phyloP scores from a whole-genome alignment of 1,140 invertebrate genomes.

The Brachystomella parvula region DNA sequence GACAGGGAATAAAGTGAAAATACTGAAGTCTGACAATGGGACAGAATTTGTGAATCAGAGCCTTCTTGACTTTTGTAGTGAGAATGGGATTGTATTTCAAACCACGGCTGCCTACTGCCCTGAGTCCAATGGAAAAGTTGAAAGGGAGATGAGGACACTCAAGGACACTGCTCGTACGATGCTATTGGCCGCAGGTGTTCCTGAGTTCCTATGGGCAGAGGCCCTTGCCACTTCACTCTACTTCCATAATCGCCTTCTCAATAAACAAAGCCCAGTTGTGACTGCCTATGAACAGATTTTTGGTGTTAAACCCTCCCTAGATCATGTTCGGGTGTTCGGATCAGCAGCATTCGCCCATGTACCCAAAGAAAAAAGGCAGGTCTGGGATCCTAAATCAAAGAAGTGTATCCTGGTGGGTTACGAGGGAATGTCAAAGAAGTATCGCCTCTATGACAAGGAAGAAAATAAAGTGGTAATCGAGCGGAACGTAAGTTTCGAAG shows the following conservation, averaged over 20 bases:
- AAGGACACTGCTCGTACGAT: constrained; percentile 17
- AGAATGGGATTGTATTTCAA: background rate
- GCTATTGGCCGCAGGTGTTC: background rate
- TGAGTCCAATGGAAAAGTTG: constrained; percentile 17
- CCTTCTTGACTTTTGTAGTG: background rate
- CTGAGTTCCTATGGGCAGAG: constrained; percentile 15
- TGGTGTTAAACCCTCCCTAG: constrained; percentile 38
- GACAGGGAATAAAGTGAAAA: constrained; percentile 21
- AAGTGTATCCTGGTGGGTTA: constrained; percentile 39
- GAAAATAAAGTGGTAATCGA: constrained; percentile 15
- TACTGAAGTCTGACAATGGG: constrained; percentile 35
- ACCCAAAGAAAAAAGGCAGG: constrained; percentile 31
- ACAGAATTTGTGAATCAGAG: constrained; percentile 22
- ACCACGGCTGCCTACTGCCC: constrained; percentile 2
- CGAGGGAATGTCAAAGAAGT: constrained; percentile 27
- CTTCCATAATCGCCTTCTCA: constrained; percentile 39
- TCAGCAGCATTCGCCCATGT: constrained; percentile 40
- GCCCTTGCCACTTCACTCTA: constrained; percentile 16
- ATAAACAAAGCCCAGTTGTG: constrained; percentile 19
- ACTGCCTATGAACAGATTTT: constrained; percentile 41
- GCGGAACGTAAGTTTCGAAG: constrained; percentile 27
- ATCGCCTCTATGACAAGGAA: constrained; percentile 30
- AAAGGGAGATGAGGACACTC: constrained; percentile 13
- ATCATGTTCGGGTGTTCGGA: constrained; percentile 41
- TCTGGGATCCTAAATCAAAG: constrained; percentile 35